A percentile compares a stretch with the other conserved stretches of the same genome.
Conservation (phyloP, 2,113 vertebrate species). For the Elachura formosa region DNA sequence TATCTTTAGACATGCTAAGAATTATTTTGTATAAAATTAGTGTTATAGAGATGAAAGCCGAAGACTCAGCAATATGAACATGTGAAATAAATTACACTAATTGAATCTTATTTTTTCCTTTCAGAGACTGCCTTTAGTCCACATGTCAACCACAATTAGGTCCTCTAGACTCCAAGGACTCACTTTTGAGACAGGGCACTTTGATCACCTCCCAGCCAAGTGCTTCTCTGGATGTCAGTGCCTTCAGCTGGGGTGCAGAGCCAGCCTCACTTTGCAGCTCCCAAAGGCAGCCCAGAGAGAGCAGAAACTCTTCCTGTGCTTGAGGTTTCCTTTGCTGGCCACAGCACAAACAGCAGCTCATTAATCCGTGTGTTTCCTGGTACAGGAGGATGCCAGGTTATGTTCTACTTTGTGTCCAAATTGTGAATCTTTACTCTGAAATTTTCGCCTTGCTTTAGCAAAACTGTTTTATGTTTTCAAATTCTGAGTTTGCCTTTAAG, state of each 20-base stretch:
- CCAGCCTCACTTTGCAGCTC: background rate
- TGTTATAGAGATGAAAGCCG: background rate
- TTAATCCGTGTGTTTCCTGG: background rate
- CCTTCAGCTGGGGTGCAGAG: background rate
- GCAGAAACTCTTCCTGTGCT: background rate
- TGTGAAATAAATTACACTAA: conserved; percentile 17
- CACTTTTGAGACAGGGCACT: conserved; percentile 1
- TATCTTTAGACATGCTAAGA: background rate
- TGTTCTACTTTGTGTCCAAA: background rate
- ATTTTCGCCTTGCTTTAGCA: background rate
- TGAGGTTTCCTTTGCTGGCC: background rate
- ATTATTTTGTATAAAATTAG: background rate
- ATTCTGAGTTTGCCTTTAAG: background rate
- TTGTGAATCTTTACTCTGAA: background rate
- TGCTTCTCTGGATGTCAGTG: background rate
- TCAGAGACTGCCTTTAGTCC: background rate
- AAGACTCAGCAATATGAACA: background rate
- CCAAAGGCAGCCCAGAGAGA: background rate
- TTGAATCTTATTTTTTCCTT: background rate
- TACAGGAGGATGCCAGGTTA: background rate
- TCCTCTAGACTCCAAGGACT: background rate
- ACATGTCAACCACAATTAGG: background rate
- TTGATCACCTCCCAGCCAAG: background rate
- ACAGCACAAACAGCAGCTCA: accelerated
- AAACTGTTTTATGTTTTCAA: background rate